Evolutionary conservation across 2,888 invertebrate species (phyloP), one percentile per base, ranked within the genome.

Genomic region (Ligdia adustata): DNA sequence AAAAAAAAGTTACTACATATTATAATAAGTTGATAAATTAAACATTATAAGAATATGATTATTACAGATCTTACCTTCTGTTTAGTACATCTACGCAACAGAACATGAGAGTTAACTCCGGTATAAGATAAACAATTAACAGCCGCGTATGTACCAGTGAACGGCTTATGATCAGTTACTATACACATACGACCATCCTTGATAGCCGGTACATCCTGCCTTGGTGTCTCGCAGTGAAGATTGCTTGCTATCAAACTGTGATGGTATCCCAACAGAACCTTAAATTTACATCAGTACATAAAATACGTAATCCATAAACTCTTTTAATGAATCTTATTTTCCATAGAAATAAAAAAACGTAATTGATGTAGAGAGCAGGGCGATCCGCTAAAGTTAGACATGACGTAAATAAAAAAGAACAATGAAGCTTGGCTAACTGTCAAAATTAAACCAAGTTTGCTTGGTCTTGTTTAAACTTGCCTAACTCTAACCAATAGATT

Each of bases 161-260:
- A 93, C 0, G 65, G 82, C 44, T 66, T 0, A 90, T 88, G 1
- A 95, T n/a, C n/a, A n/a, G n/a, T n/a, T n/a, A n/a, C n/a, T n/a
- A n/a, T n/a, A 90, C 7, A 95, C 29, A 91, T 75, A 44, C 85
- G 77, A 0, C 91, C 92, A 0, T 91, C 88, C 1, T 77, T 73
- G 6, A 93, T 61, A 5, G 89, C 89, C 15, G 75, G 75, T 0
- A 91, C 65, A 15, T 87, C 89, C 29, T 78, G 72, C 2, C 91
- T 80, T 0, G 95, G 93, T 1, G 66, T 79, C 1, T 89, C 82
- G 67, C 85, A 95, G 72, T 96, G 93, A 16, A 96, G 82, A 72
- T 95, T 96, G 0, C 93, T 92, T 0, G 95, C 94, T 42, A 96
- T 90, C 3, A 82, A 58, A 1, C 93, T 92, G 18, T 85, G 85